Conservation (phyloP, 1,140 invertebrate genomes). For the Ips typographus region DNA sequence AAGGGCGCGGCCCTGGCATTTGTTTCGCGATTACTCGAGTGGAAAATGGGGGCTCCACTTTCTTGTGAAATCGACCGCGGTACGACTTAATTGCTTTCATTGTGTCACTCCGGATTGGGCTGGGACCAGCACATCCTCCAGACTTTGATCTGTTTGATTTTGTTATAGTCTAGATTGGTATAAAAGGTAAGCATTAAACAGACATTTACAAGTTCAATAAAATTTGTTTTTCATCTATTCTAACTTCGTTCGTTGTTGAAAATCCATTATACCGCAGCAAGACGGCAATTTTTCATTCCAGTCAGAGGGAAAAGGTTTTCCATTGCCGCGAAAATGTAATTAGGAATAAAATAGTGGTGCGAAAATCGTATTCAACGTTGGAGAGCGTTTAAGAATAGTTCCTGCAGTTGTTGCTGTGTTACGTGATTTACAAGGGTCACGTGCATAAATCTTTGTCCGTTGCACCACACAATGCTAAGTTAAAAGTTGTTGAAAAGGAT, state of each 20-base stretch:
- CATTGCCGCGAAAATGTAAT: slow-evolving; percentile 9
- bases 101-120: no score
- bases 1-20: neutral
- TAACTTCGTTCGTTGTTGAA: slow-evolving; percentile 2
- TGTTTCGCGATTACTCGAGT: neutral
- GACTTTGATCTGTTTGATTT: no score
- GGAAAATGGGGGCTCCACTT: neutral
- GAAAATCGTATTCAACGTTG: slow-evolving; percentile 7
- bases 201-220: no score
- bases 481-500: no score
- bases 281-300: slow-evolving; percentile 10
- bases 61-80: neutral
- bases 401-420: neutral
- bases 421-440: neutral
- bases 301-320: slow-evolving; percentile 8
- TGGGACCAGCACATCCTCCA: no score
- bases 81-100: neutral
- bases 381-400: slow-evolving; percentile 10
- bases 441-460: no score
- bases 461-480: no score
- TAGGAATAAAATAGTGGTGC: slow-evolving; percentile 7
- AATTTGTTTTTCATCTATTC: slow-evolving; percentile 11
- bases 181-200: no score
- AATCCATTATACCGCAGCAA: slow-evolving; percentile 7
- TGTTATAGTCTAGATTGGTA: no score